Evolutionary conservation across 2,888 invertebrate species (phyloP).

Genomic region (Eudemis profundana): DNA sequence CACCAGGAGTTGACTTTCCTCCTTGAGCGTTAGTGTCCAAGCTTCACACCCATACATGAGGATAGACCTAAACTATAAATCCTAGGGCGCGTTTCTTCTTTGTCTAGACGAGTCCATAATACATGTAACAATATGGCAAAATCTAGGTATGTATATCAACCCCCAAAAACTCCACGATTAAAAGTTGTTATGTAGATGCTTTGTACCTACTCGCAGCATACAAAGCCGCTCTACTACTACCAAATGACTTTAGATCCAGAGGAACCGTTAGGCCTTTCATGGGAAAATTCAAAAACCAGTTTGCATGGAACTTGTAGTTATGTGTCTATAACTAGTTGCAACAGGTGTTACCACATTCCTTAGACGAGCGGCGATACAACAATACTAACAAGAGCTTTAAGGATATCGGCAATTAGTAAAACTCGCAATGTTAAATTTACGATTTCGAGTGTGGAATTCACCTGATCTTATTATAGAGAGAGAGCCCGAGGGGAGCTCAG

Average conservation of each 20-base stretch:
- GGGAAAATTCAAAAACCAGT: slow-evolving; percentile 40
- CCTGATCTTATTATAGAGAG: slow-evolving; percentile 56
- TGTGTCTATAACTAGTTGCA: slow-evolving; percentile 12
- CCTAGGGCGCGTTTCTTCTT: too few relatives aligned
- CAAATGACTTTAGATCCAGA: slow-evolving; percentile 27
- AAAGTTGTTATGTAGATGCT: too few relatives aligned
- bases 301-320: slow-evolving; percentile 29
- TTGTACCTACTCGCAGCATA: too few relatives aligned
- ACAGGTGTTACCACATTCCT: slow-evolving; percentile 38
- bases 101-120: too few relatives aligned
- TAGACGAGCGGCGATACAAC: slow-evolving; percentile 3
- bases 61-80: too few relatives aligned
- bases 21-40: too few relatives aligned
- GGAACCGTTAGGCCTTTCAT: slow-evolving; percentile 40
- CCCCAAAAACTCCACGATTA: neutral
- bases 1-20: too few relatives aligned
- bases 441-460: slow-evolving; percentile 51
- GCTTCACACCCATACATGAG: too few relatives aligned
- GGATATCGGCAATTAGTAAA: slow-evolving; percentile 29
- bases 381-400: slow-evolving; percentile 5
- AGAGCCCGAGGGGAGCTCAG: slow-evolving; percentile 43
- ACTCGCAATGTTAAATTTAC: slow-evolving; percentile 28
- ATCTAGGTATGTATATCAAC: neutral
- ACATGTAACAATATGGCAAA: slow-evolving; percentile 70
- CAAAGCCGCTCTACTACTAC: neutral